Base-by-base conservation (phyloP, 1,140 invertebrate genomes). In the Pseudomyrmex flavicornis region DNA sequence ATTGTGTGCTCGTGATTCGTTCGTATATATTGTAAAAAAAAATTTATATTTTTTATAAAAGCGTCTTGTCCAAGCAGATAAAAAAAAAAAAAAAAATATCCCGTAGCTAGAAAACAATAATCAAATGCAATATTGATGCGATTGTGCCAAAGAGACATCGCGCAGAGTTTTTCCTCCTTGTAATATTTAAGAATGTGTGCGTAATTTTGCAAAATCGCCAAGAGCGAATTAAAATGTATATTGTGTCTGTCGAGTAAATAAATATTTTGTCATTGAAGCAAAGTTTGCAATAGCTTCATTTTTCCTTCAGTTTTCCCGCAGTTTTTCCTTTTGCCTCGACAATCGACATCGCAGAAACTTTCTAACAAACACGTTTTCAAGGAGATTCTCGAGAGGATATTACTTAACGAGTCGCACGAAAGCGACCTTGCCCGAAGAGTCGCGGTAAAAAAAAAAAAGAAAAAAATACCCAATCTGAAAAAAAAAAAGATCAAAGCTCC, bases 21-120 rank as follows among this genome's bases (percentile, higher is more conserved):
- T 89, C 68, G 26, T 75, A 66, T 75, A 66, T 74, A 85, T 50
- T n/a, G 61, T 48, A 17, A 50, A 68, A 26, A 74, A 74, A 80
- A 66, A 89, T 91, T 90, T 90, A 89, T 91, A 91, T 91, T 91
- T 91, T 89, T 91, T 89, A 85, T 89, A 91, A 89, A 87, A 77
- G 56, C 85, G 87, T 91, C 86, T 90, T 90, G 74, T 58, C 26
- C 44, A 56, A 7, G n/a, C 54, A 26, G 26, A 26, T 26, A 3
- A 26, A 26, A 12, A 74, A 17, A 26, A 20, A 15, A 80, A 88
- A 85, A 80, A 88, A 83, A 65, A 46, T n/a, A 59, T 83, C 83
- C 50, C 69, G 52, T 22, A 58, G 13, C 56, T 88, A 58, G 35
- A 88, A 75, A 85, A 50, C 58, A 10, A 59, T 61, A 7, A 77